A percentile compares a stretch with the other conserved stretches of the same genome.
phyloP scores from a whole-genome alignment of 1,140 invertebrate species.

The Lanistes nyassanus region DNA sequence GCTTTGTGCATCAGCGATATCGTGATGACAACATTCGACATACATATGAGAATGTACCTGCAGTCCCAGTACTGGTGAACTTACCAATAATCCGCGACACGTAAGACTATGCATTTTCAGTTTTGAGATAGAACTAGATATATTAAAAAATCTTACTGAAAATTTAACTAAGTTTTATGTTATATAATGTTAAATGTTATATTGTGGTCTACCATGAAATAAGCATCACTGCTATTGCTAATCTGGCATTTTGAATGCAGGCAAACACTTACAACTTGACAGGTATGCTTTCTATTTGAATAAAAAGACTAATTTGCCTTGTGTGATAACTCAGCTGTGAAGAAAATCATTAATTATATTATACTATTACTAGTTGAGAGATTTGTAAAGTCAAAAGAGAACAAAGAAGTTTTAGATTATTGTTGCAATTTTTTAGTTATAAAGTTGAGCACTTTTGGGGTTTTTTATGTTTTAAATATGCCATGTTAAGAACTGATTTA shows the following conservation, averaged over 20 bases:
- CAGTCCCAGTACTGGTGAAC: constrained; percentile 38
- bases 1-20: constrained; percentile 53
- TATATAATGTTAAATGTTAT: too few species aligned
- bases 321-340: too few species aligned
- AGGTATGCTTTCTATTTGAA: too few species aligned
- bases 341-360: too few species aligned
- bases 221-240: too few species aligned
- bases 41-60: constrained; percentile 30
- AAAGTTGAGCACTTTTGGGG: neutral
- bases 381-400: too few species aligned
- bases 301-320: too few species aligned
- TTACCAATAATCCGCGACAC: constrained; percentile 39
- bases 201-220: too few species aligned
- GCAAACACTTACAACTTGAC: neutral
- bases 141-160: neutral
- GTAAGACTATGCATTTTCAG: constrained; percentile 23
- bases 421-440: neutral
- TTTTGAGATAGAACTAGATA: neutral
- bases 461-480: neutral
- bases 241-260: neutral
- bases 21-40: constrained; percentile 39
- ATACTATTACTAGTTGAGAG: too few species aligned
- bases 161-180: neutral
- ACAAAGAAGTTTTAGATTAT: too few species aligned
- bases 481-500: neutral